These are phyloP conservation scores for Hypotaenidia okinawae DNA, from an alignment of 2,797 vertebrate species.

Conservation along the genomic window DNA sequence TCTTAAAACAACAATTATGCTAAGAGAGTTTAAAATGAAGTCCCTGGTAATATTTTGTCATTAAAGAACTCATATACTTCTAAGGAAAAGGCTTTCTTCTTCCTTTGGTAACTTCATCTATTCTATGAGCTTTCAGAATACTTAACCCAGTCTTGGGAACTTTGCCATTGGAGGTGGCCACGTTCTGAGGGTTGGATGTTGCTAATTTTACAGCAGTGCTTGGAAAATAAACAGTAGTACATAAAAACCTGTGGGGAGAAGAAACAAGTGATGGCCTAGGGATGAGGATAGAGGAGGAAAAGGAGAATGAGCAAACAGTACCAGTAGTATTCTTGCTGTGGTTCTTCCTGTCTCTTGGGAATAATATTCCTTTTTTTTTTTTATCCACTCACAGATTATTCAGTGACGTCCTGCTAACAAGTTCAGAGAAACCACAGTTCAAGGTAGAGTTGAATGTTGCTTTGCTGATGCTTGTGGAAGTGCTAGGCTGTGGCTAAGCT, in stretches of 20 bases:
- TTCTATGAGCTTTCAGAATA: neutral
- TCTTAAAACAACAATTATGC: neutral
- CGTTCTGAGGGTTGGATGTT: neutral
- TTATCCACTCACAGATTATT: constrained; percentile 84
- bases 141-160: neutral
- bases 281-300: neutral
- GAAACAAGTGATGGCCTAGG: neutral
- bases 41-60: neutral
- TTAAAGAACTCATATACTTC: neutral
- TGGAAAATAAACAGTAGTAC: neutral
- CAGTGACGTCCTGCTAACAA: constrained; percentile 88
- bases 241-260: neutral
- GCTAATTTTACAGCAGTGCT: neutral
- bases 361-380: neutral
- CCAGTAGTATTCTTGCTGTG: neutral
- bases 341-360: neutral
- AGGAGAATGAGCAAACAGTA: neutral
- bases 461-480: neutral
- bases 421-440: constrained; percentile 91
- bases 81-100: neutral
- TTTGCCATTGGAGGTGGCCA: neutral
- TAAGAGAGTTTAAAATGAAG: neutral
- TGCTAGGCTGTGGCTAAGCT: neutral
- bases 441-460: constrained; percentile 81
- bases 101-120: neutral